Conservation (phyloP, 2,888 invertebrate genomes). For the Thumatha senex region DNA sequence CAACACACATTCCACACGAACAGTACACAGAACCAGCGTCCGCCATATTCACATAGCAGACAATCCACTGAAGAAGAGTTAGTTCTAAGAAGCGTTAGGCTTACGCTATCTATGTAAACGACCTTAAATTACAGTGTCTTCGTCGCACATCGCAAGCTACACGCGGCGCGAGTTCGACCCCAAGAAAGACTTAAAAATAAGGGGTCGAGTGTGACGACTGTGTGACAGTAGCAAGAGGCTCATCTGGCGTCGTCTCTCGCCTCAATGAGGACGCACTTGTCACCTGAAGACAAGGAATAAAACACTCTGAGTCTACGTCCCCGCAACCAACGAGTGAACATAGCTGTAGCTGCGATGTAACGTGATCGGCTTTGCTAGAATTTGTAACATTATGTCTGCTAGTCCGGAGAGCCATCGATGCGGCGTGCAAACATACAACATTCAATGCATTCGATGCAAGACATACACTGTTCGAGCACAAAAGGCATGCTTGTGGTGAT, state of each 20-base stretch:
- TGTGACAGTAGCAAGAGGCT: conserved; percentile 79
- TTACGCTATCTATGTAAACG: conserved; percentile 81
- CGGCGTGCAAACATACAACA: conserved; percentile 75
- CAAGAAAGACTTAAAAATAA: conserved; percentile 69
- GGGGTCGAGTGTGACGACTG: conserved; percentile 76
- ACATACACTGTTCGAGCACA: conserved; percentile 63
- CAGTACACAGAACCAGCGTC: conserved; percentile 75
- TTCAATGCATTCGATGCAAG: conserved; percentile 66
- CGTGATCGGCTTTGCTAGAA: conserved; percentile 71
- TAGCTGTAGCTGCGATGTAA: conserved; percentile 82
- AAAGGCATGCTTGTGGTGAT: conserved; percentile 72
- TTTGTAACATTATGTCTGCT: conserved; percentile 69
- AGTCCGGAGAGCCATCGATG: conserved; percentile 79
- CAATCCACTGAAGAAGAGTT: conserved; percentile 71
- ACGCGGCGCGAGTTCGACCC: conserved; percentile 77
- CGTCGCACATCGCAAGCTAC: conserved; percentile 82
- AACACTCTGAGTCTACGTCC: conserved; percentile 81
- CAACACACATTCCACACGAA: conserved; percentile 80
- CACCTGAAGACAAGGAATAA: conserved; percentile 89
- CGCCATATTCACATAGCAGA: conserved; percentile 79
- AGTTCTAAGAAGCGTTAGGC: conserved; percentile 81
- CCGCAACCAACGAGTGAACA: conserved; percentile 74
- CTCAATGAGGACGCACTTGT: conserved; percentile 91
- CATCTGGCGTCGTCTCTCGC: conserved; percentile 87
- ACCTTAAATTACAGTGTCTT: conserved; percentile 80